Base-by-base conservation (phyloP, 2,113 vertebrate genomes). In the Irena cyanogastra region DNA sequence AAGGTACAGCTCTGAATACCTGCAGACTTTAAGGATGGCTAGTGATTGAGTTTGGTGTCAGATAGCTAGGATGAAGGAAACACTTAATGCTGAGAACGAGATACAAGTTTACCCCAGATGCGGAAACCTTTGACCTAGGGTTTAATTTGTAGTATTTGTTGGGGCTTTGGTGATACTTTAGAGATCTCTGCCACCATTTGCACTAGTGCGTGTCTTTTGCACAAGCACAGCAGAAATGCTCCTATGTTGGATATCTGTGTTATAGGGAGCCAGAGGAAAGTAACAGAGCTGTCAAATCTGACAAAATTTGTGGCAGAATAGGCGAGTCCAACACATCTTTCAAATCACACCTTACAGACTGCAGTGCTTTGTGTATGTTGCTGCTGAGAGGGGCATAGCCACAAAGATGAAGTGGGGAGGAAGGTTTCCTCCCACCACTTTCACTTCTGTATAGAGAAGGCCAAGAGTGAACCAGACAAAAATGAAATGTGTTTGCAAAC, bases 401-500 rank as follows among this genome's bases (percentile, higher is more conserved):
- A 33, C 24, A 42, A 37, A 77, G 23, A 50, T n/a, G 23, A 87
- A 79, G 13, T 20, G 21, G 75, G 37, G 37, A 56, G 35, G 12
- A 82, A 75, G 1, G 1, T 81, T 83, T 87, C 65, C 44, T 91
- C 33, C 52, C 28, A 27, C 56, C 23, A 33, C 19, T 77, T 88
- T 80, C 18, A 42, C 21, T 92, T 89, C 37, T 30, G 22, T 49
- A 68, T 17, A 42, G 56, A 68, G 45, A 75, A 92, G 31, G 23
- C n/a, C 39, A 6, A 92, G 60, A 66, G 11, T 4, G 6, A 91
- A 68, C 23, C 18, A 87, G 70, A 24, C 10, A 49, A 70, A 89
- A 87, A 16, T 33, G 49, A 84, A 37, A 56, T 56, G 7, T 78
- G 50, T 87, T 91, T 95, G 78, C 52, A 94, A 94, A 79, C 53